Conservation (phyloP, 2,888 invertebrate species). For the Drosophila mercatorum region DNA sequence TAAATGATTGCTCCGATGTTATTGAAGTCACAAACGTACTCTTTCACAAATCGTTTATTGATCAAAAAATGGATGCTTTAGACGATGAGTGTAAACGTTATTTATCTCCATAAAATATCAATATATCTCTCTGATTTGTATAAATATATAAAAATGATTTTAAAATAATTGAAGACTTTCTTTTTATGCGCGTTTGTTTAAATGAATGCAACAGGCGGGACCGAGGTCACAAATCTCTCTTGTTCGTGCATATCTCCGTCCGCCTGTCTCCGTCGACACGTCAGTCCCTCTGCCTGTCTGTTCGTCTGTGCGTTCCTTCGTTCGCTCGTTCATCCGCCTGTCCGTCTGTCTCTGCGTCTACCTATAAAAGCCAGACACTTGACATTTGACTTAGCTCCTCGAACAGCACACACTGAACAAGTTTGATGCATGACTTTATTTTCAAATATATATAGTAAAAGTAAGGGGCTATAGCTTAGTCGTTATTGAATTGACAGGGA, state of each 20-base stretch:
- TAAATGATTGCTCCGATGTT: fast-evolving
- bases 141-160: not conserved
- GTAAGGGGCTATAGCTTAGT: not conserved
- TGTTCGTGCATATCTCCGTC: too few relatives aligned
- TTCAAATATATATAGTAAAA: not conserved
- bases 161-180: not conserved
- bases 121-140: too few relatives aligned
- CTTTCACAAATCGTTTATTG: not conserved
- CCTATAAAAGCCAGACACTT: not conserved
- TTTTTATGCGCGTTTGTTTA: not conserved
- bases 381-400: not conserved
- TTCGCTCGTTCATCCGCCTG: too few relatives aligned
- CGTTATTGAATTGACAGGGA: not conserved
- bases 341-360: not conserved
- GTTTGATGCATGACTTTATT: not conserved
- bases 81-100: too few relatives aligned
- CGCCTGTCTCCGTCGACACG: too few relatives aligned
- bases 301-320: too few relatives aligned
- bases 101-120: too few relatives aligned
- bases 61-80: fast-evolving
- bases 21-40: fast-evolving
- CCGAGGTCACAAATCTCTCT: too few relatives aligned
- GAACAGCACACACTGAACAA: not conserved
- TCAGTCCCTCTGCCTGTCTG: too few relatives aligned
- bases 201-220: not conserved